Conservation (phyloP, 1,140 invertebrate species). For the Apis dorsata region DNA sequence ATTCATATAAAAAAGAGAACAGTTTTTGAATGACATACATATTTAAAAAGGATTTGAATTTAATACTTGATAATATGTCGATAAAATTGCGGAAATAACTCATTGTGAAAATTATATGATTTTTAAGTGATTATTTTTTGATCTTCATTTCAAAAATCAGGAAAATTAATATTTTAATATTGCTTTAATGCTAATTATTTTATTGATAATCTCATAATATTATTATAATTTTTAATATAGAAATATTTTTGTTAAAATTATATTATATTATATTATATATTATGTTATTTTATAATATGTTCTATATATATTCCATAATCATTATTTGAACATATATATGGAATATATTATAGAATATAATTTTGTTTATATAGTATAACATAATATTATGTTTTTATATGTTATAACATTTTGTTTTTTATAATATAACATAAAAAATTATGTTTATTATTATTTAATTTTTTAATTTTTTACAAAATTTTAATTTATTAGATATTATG, state of each 20-base stretch:
- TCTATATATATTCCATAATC: too few relatives aligned
- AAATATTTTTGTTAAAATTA: too few relatives aligned
- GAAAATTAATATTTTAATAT: background rate
- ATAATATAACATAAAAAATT: background rate
- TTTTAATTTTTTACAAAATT: too few relatives aligned
- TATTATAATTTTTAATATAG: too few relatives aligned
- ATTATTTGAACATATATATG: too few relatives aligned
- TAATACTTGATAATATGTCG: background rate
- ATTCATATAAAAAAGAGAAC: background rate
- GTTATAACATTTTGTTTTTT: too few relatives aligned
- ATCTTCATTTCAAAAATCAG: background rate
- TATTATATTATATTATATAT: too few relatives aligned
- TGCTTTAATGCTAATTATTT: background rate
- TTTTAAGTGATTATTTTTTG: background rate
- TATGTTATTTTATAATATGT: too few relatives aligned
- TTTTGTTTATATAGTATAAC: background rate
- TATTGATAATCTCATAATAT: background rate
- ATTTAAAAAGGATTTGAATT: background rate
- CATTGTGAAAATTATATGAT: background rate
- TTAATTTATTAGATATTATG: too few relatives aligned
- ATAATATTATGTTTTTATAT: background rate
- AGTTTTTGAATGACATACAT: too few relatives aligned
- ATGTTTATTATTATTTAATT: background rate
- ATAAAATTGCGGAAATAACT: background rate
- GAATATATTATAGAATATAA: too few relatives aligned